Conservation (phyloP, 35 echinoderm and acorn worm species). For the Acanthaster planci region DNA sequence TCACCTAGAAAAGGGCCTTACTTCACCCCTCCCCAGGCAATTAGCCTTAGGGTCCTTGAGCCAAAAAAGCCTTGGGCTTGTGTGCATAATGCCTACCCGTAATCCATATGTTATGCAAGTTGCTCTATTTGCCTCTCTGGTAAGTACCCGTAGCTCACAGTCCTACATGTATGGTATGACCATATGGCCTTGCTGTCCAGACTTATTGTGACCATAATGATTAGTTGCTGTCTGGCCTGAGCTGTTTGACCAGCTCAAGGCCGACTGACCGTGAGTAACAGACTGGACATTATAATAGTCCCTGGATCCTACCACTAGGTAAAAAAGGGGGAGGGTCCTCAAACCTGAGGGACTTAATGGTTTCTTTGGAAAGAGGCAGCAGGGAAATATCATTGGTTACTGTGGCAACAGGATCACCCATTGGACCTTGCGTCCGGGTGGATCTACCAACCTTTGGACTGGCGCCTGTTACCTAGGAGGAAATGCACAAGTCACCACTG, state of each 20-base stretch:
- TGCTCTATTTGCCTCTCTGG: not conserved
- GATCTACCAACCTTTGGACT: no score
- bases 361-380: no score
- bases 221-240: conserved; percentile 16
- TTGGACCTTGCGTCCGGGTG: no score
- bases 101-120: not conserved
- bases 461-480: no score
- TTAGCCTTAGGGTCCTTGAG: not conserved
- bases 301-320: not conserved
- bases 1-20: no score
- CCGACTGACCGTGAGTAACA: conserved; percentile 14
- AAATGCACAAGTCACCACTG: no score
- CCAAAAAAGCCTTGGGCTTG: conserved; percentile 25
- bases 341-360: no score
- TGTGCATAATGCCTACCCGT: not conserved
- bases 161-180: not conserved
- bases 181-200: conserved; percentile 3
- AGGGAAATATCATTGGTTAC: no score
- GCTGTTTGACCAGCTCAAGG: conserved; percentile 10
- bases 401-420: no score
- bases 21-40: not conserved
- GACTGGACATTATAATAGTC: not conserved
- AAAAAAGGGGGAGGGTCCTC: not conserved
- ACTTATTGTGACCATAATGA: conserved; percentile 25
- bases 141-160: no score